A percentile compares a stretch with the other conserved stretches of the same genome.
These are phyloP conservation scores for Copidosoma floridanum DNA, from an alignment of 1,140 invertebrate genomes.

Conservation along the genomic window DNA sequence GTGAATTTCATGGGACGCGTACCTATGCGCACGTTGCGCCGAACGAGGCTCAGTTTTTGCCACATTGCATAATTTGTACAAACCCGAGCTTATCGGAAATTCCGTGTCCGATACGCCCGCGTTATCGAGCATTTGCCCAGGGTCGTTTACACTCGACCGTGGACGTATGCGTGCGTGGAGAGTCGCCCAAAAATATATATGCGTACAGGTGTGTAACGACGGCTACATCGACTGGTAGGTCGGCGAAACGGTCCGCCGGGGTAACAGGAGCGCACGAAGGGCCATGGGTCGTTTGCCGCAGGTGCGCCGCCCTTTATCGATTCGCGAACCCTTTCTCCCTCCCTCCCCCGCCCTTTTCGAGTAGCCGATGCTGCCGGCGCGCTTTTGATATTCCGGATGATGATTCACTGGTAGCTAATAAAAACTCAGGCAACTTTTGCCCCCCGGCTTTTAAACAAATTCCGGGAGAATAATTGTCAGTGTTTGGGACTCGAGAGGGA, in stretches of 20 bases:
- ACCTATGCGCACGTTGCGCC: no score
- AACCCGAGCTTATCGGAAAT: no score
- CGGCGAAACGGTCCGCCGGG: slow-evolving; percentile 18
- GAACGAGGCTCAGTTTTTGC: no score
- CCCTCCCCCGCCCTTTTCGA: no score
- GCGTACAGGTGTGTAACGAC: no score
- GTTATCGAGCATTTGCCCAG: no score
- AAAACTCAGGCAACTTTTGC: slow-evolving; percentile 13
- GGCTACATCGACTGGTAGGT: slow-evolving; percentile 30
- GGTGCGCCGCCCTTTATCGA: slow-evolving; percentile 15
- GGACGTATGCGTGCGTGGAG: background rate
- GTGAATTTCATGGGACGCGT: no score
- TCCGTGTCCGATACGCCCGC: no score
- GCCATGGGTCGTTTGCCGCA: background rate
- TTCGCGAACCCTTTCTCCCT: slow-evolving; percentile 22
- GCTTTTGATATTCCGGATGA: slow-evolving; percentile 17
- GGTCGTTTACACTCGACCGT: background rate
- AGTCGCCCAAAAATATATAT: no score
- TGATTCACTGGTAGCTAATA: slow-evolving; percentile 26
- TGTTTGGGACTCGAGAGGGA: no score
- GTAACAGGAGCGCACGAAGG: slow-evolving; percentile 43
- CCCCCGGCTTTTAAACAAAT: slow-evolving; percentile 18
- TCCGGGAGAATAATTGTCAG: background rate
- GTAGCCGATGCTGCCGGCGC: background rate
- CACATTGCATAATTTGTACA: no score